Evolutionary conservation across 1,140 invertebrate species (phyloP).

Genomic region (Saccostrea glomerata): DNA sequence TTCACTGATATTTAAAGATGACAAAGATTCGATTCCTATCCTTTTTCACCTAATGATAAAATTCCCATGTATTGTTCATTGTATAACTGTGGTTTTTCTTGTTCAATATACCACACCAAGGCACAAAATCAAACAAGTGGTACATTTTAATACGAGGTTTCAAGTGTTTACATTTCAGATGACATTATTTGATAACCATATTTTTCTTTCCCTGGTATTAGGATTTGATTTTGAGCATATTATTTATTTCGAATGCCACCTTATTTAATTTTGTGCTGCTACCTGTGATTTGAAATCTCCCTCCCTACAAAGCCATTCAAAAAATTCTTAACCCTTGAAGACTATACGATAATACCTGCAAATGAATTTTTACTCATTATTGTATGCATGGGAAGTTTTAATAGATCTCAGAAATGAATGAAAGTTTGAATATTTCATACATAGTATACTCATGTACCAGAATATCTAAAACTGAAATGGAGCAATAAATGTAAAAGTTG

Average conservation of each 20-base stretch:
- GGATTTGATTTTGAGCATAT: neutral
- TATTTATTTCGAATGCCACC: conserved; percentile 13
- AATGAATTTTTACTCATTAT: neutral
- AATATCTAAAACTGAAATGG: neutral
- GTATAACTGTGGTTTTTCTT: conserved; percentile 9
- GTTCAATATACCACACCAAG: neutral
- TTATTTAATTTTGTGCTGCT: neutral
- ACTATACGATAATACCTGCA: neutral
- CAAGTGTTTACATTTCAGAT: conserved; percentile 27
- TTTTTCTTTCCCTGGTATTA: neutral
- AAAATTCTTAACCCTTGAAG: neutral
- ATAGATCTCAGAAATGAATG: neutral
- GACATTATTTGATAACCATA: neutral
- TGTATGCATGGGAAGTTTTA: neutral
- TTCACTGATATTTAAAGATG: neutral
- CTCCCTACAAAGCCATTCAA: neutral
- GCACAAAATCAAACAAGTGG: neutral
- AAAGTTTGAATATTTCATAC: neutral
- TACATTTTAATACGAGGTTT: neutral
- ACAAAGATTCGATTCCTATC: neutral
- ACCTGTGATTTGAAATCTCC: conserved; percentile 13
- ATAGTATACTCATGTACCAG: neutral
- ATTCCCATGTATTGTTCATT: neutral
- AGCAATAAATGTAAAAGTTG: neutral
- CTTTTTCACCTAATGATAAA: neutral